Conservation (phyloP, 2,888 invertebrate species). For the Pemphredon lugubris region DNA sequence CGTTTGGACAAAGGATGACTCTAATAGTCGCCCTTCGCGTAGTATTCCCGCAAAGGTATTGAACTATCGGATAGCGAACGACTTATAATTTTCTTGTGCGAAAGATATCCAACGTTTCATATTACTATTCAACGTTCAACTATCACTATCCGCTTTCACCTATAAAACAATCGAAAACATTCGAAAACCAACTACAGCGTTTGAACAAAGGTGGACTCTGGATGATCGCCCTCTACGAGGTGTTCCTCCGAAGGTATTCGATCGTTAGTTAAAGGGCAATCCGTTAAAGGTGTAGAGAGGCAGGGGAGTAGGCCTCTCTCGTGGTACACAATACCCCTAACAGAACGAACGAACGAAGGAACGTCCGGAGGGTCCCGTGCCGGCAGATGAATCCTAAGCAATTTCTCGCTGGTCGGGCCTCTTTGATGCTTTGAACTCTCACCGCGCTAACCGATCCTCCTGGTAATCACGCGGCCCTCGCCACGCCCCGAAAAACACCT, state of each 20-base stretch:
- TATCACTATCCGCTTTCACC: no score
- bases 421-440: conserved; percentile 82
- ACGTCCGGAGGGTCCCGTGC: conserved; percentile 60
- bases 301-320: not conserved
- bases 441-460: conserved; percentile 81
- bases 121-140: no score
- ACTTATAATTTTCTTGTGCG: no score
- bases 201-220: not conserved
- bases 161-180: no score
- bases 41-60: no score
- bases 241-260: conserved; percentile 35
- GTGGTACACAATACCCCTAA: conserved; percentile 19
- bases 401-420: conserved; percentile 79
- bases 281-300: conserved; percentile 43
- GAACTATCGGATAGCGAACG: no score
- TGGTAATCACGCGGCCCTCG: conserved; percentile 79
- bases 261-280: conserved; percentile 57
- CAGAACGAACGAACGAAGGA: conserved; percentile 15
- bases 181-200: not conserved
- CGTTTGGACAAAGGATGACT: no score
- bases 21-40: no score
- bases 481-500: conserved; percentile 81
- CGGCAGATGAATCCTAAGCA: conserved; percentile 78
- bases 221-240: not conserved
- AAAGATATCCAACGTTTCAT: no score